Base-by-base conservation (phyloP, 2,113 vertebrate species). In the Trematomus loennbergii region DNA sequence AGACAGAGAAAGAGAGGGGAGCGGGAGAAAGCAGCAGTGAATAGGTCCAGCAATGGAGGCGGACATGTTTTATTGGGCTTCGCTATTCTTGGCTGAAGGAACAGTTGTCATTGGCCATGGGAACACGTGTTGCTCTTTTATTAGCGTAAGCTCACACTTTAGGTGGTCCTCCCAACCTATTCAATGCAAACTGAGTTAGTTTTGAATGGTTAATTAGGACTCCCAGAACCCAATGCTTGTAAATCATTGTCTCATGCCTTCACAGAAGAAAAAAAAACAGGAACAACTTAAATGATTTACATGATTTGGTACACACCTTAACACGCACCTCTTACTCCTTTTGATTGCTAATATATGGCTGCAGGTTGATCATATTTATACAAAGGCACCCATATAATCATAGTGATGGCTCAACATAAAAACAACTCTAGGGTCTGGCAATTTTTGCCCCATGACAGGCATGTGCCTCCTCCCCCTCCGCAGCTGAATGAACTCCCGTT, bases 81-180 rank as follows among this genome's bases (percentile, higher is more conserved):
- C 1, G 70, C 83, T 84, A 90, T 91, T 92, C 78, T 80, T 78
- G 87, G 83, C 87, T 72, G 53, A 3, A 73, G 58, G 49, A 77
- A 61, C 81, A 88, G 84, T 87, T 86, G 84, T 82, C 87, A 80
- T 81, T 74, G 60, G 53, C 69, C 66, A 45, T 59, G 29, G 81
- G 79, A 85, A 79, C 74, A 79, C 22, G 9, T 87, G 82, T 64
- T 75, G 79, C 69, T 91, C 81, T 91, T 89, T 89, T 87, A 88
- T 89, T 88, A 84, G 84, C 33, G 11, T 72, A 52, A 75, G 72
- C 54, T 84, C 55, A n/a, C 67, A 33, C 78, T 75, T 77, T 52
- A 70, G 85, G 80, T 81, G 86, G 74, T 76, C 78, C 54, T 69
- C 68, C 2, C 4, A 45, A 70, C 65, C 59, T 61, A 64, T 53